Evolutionary conservation across 2,797 vertebrate genomes (phyloP).

Genomic region (Pelodytes ibericus): DNA sequence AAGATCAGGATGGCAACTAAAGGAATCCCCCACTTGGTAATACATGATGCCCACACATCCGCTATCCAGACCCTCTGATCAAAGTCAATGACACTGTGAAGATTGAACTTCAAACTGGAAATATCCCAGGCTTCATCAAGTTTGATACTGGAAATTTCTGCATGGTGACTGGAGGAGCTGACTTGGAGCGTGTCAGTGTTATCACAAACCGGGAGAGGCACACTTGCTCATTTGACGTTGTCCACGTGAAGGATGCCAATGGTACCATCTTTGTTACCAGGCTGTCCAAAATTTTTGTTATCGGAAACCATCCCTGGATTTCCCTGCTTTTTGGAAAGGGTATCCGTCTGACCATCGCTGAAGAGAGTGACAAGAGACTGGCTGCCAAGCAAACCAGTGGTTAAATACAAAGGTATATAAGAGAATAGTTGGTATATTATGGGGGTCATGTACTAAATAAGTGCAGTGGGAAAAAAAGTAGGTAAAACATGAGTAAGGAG

Average conservation of each 20-base stretch:
- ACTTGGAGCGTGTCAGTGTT: slow-evolving; percentile 94
- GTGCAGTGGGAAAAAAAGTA: too few relatives aligned
- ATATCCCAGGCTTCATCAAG: slow-evolving; percentile 97
- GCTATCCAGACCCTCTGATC: slow-evolving; percentile 94
- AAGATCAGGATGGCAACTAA: slow-evolving; percentile 95
- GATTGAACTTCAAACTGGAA: slow-evolving; percentile 93
- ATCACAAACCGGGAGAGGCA: slow-evolving; percentile 97
- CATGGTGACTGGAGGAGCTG: slow-evolving; percentile 97
- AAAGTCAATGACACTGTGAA: slow-evolving; percentile 96
- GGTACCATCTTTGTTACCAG: slow-evolving; percentile 95
- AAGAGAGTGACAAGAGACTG: slow-evolving; percentile 97
- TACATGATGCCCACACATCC: slow-evolving; percentile 96
- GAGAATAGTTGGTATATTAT: too few relatives aligned
- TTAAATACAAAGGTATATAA: too few relatives aligned
- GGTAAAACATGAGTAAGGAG: too few relatives aligned
- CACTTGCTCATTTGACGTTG: slow-evolving; percentile 94
- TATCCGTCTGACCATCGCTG: slow-evolving; percentile 95
- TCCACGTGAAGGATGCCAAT: slow-evolving; percentile 93
- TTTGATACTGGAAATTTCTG: slow-evolving; percentile 96
- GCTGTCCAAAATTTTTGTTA: slow-evolving; percentile 95
- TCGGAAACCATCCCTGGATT: slow-evolving; percentile 96
- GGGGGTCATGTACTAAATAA: too few relatives aligned
- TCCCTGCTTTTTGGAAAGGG: slow-evolving; percentile 96
- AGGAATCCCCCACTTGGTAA: slow-evolving; percentile 94
- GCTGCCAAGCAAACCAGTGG: slow-evolving; percentile 93